These are phyloP conservation scores for Numenius arquata DNA, from an alignment of 2,113 vertebrate species.

Conservation along the genomic window DNA sequence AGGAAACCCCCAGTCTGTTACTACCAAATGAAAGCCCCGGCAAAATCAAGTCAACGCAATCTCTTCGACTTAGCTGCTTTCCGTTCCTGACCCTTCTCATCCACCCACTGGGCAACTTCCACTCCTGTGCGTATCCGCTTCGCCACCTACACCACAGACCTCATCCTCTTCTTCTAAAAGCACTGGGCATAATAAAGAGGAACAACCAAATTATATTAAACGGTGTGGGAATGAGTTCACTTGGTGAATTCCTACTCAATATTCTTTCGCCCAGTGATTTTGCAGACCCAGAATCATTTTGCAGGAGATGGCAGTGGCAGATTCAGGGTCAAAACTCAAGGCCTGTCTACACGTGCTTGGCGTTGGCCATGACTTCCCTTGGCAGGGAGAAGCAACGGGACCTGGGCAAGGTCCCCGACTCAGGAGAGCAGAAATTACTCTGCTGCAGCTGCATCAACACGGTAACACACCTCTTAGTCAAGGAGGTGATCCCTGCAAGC, in stretches of 20 bases:
- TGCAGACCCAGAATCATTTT: background rate
- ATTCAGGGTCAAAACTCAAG: background rate
- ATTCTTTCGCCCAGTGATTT: background rate
- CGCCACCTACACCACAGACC: background rate
- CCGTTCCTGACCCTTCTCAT: background rate
- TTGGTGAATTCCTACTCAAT: background rate
- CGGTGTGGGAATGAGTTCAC: background rate
- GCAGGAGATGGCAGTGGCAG: background rate
- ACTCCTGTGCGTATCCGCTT: background rate
- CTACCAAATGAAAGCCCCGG: background rate
- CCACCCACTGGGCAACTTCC: background rate
- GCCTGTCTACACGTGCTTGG: background rate
- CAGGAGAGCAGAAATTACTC: background rate
- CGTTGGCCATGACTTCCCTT: background rate
- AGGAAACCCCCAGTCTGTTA: background rate
- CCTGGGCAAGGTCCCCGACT: background rate
- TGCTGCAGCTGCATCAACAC: background rate
- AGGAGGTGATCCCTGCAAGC: background rate
- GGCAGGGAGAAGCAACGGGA: accelerated
- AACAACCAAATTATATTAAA: background rate
- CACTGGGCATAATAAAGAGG: background rate
- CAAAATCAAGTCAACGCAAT: background rate
- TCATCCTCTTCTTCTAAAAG: background rate
- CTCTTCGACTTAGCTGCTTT: background rate
- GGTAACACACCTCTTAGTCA: background rate